Evolutionary conservation across 2,888 invertebrate species (phyloP).

Genomic region (Lasioglossum oenotherae): DNA sequence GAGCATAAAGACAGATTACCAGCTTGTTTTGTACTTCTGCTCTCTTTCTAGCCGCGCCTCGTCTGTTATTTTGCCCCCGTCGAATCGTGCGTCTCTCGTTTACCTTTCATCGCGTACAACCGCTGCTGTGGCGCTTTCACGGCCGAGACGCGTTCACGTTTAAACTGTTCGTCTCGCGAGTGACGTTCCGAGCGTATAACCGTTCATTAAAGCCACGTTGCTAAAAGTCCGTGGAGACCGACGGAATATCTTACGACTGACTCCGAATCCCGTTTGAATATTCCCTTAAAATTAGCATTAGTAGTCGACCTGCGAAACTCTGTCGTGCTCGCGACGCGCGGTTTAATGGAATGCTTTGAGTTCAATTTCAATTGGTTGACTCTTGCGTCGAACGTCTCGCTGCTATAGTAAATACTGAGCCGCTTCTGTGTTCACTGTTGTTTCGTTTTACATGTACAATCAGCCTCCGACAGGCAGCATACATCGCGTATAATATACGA

Average conservation of each 20-base stretch:
- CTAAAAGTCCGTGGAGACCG: conserved; percentile 15
- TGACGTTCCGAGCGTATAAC: conserved; percentile 7
- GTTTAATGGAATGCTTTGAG: conserved; percentile 34
- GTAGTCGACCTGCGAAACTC: conserved; percentile 14
- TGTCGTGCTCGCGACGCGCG: not conserved
- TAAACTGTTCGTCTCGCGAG: conserved; percentile 36
- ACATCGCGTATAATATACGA: not conserved
- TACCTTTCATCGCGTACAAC: conserved; percentile 29
- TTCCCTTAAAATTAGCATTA: conserved; percentile 49
- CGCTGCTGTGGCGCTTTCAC: not conserved
- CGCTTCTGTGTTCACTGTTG: not conserved
- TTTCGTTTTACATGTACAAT: not conserved
- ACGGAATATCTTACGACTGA: conserved; percentile 33
- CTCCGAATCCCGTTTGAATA: conserved; percentile 36
- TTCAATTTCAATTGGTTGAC: conserved; percentile 33
- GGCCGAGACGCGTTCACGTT: conserved; percentile 33
- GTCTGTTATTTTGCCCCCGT: not conserved
- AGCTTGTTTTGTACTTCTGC: not conserved
- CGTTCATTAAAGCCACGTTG: conserved; percentile 47
- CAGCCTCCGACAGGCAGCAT: not conserved
- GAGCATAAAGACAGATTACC: conserved; percentile 33
- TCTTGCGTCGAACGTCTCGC: conserved; percentile 4
- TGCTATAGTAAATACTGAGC: not conserved
- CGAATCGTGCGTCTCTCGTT: conserved; percentile 35
- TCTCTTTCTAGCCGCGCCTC: not conserved